A percentile compares a stretch with the other conserved stretches of the same genome.
Conservation (phyloP, 2,888 invertebrate genomes). For the Torymus aiolomorphi region DNA sequence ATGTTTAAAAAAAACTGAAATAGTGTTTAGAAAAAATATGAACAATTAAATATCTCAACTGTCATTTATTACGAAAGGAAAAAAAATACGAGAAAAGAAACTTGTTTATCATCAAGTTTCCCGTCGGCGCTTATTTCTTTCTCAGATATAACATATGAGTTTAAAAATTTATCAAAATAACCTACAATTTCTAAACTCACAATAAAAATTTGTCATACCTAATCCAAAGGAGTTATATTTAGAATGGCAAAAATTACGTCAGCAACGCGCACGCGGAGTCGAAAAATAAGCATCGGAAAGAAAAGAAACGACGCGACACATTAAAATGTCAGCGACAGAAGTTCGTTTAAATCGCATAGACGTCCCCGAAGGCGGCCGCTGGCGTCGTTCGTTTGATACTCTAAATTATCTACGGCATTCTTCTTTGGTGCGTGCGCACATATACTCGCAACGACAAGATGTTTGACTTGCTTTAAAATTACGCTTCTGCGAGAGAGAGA, state of each 20-base stretch:
- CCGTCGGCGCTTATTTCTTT: neutral
- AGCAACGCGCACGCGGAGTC: slow-evolving; percentile 1
- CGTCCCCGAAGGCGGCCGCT: slow-evolving; percentile 10
- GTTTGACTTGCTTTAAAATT: slow-evolving; percentile 46
- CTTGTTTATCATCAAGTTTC: no score
- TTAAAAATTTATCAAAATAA: slow-evolving; percentile 1
- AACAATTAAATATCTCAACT: no score
- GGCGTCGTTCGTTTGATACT: slow-evolving; percentile 31
- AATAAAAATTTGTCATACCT: neutral
- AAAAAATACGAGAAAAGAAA: no score
- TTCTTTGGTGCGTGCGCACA: neutral
- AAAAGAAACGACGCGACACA: slow-evolving; percentile 59
- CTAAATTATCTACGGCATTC: slow-evolving; percentile 43
- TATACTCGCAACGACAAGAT: slow-evolving; percentile 38
- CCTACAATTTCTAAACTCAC: neutral
- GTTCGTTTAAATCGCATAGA: slow-evolving; percentile 62
- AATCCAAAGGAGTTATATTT: slow-evolving; percentile 18
- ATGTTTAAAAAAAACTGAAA: no score
- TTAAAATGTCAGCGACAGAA: slow-evolving; percentile 64
- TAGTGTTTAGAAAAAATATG: no score
- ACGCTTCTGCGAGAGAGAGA: neutral
- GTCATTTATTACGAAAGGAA: no score
- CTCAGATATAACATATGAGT: neutral
- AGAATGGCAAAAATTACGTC: slow-evolving; percentile 34
- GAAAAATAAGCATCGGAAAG: slow-evolving; percentile 39